Evolutionary conservation across 37 sponge, comb jelly and placozoan genomes (phyloP), one percentile per base, ranked within the genome.

Genomic region (Geodia barretti): DNA sequence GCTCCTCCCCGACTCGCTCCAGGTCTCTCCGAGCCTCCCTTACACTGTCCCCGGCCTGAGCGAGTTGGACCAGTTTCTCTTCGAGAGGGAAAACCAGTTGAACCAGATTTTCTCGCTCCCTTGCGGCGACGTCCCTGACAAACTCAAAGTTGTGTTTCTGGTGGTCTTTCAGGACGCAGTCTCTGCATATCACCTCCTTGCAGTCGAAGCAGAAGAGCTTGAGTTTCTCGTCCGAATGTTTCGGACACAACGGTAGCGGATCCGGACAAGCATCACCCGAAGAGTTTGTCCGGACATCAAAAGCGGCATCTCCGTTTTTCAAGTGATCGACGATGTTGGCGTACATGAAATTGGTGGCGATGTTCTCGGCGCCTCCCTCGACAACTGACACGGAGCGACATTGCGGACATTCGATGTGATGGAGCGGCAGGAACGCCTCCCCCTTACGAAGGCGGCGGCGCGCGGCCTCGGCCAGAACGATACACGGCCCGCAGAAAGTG

Each of bases 331-430:
- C 71, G 3, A 88, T 11, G 24, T 82, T 88, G 42, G 29, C 63
- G 65, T 81, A 81, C 62, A 54, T 58, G 65, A 81, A 88, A 72
- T 88, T 88, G 34, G 88, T 88, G 9, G 23, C 70, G 39, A 88
- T 68, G 9, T 47, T 32, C 8, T 75, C 41, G 26, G 70, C 59
- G 19, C 76, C 83, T 19, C 78, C 78, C 2, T 67, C 65, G 9
- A 30, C 11, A 21, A 38, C 28, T 1, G 62, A 47, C 5, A 31
- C 34, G 42, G 34, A 25, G 23, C 77, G 41, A 70, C 88, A 88
- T 8, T 58, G 24, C 0, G 88, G 88, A 42, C 88, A 88, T 43
- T 76, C 70, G 30, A 88, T 70, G 8, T 8, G 5, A 31, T 79
- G 28, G 11, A 47, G 11, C 7, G 54, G 54, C 35, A 2, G 71